Evolutionary conservation across 2,888 invertebrate genomes (phyloP).

Genomic region (Cosmorhoe ocellata): DNA sequence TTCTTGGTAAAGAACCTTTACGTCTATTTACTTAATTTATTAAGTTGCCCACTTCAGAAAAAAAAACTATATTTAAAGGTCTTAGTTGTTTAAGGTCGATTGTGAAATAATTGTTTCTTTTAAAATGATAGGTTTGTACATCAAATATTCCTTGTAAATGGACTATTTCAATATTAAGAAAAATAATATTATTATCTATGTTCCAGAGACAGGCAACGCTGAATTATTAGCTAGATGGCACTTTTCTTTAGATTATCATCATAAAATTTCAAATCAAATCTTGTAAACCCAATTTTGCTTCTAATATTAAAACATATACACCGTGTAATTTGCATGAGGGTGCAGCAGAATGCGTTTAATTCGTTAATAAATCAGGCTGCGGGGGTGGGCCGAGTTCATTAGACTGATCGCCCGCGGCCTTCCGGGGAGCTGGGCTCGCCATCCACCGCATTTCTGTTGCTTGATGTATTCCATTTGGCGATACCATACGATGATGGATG

Average conservation of each 20-base stretch:
- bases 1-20: constrained; percentile 4
- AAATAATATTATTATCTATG: too few species aligned
- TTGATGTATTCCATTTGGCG: constrained; percentile 69
- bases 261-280: constrained; percentile 19
- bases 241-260: neutral
- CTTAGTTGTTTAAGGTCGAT: too few species aligned
- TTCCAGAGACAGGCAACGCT: too few species aligned
- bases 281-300: constrained; percentile 29
- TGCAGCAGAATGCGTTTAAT: constrained; percentile 81
- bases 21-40: constrained; percentile 2
- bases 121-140: too few species aligned
- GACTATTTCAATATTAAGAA: too few species aligned
- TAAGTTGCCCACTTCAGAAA: too few species aligned
- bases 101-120: too few species aligned
- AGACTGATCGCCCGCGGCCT: constrained; percentile 77
- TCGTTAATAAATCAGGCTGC: constrained; percentile 81
- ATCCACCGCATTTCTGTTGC: constrained; percentile 60
- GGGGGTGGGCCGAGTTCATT: constrained; percentile 77
- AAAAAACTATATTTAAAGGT: too few species aligned
- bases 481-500: constrained; percentile 63
- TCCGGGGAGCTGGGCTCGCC: constrained; percentile 67
- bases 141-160: too few species aligned
- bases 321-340: constrained; percentile 61
- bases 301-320: constrained; percentile 37
- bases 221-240: neutral